Evolutionary conservation across 2,888 invertebrate genomes (phyloP), one percentile per base, ranked within the genome.

Genomic region (Synanthedon myopaeformis): DNA sequence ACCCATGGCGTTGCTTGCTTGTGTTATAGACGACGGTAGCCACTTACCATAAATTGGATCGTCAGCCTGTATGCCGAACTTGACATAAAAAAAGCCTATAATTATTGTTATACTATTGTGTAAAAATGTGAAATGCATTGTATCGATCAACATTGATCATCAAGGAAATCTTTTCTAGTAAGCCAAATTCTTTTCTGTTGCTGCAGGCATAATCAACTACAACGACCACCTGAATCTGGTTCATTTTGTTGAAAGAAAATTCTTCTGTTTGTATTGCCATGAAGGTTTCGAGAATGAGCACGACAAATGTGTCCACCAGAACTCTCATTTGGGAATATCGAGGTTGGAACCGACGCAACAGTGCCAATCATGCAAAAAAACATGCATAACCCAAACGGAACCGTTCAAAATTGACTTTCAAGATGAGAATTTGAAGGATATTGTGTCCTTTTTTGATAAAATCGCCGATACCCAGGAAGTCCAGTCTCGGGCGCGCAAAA

Each of bases 391-490:
- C 0, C 82, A 83, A 59, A 72, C 79, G 0, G 75, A 76, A 12
- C 6, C 63, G 3, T 42, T 59, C 0, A 68, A 69, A 59, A 57
- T 56, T 10, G 66, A 71, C 0, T 63, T 80, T 0, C 69, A 74
- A 1, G 79, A 83, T 50, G 84, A 82, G 4, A 86, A 86, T 56
- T 52, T 86, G 1, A 85, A 82, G 63, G 84, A 84, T 55, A 79
- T 86, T 0, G 81, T 86, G 0, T 84, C 85, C 0, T 85, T 86
- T 55, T 82, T 86, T 54, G 85, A 86, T 42, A 84, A 82, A 59
- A 72, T 86, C 0, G 57, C 66, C 0, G 71, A 81, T 23, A 69
- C 76, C 0, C 76, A 76, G 3, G 71, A 76, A 19, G 62, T 77
- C 8, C 23, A 79, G 1, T 56, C 64, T 0, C 74, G 75, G 8